Percentiles rank a stretch among this genome's conserved stretches.
These are phyloP conservation scores for Poeciliopsis presidionis DNA, from an alignment of 2,797 vertebrate genomes.

Conservation along the genomic window DNA sequence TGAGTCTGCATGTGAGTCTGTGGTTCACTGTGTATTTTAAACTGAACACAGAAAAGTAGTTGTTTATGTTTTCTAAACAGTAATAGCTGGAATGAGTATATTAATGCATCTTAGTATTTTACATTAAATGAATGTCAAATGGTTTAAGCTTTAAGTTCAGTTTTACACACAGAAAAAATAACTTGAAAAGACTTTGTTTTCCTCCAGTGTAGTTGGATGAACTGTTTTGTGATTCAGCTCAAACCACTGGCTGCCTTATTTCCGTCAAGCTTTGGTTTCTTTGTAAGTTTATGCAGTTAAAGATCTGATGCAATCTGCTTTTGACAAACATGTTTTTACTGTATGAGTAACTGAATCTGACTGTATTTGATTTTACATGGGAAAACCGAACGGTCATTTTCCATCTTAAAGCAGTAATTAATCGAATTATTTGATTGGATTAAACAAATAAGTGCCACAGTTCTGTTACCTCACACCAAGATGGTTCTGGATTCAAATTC, in stretches of 20 bases:
- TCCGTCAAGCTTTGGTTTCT: neutral
- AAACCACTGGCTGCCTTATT: neutral
- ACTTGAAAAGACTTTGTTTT: neutral
- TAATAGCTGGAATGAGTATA: neutral
- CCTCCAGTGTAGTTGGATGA: neutral
- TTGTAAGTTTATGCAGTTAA: neutral
- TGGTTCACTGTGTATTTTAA: slow-evolving; percentile 4
- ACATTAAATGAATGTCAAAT: neutral
- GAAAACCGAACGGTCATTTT: neutral
- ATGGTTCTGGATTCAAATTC: neutral
- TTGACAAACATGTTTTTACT: neutral
- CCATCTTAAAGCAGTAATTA: too few relatives aligned
- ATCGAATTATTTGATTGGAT: neutral
- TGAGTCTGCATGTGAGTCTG: slow-evolving; percentile 22
- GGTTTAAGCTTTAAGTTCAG: neutral
- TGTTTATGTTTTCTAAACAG: neutral
- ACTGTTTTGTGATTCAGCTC: neutral
- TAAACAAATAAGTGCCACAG: neutral
- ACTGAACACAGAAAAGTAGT: neutral
- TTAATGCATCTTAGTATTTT: neutral
- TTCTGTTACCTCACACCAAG: neutral
- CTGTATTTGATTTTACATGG: neutral
- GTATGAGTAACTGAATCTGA: neutral
- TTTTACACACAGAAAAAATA: neutral
- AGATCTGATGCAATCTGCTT: neutral